These are phyloP conservation scores for Phragmatobia fuliginosa DNA, from an alignment of 2,888 invertebrate genomes.

Conservation along the genomic window DNA sequence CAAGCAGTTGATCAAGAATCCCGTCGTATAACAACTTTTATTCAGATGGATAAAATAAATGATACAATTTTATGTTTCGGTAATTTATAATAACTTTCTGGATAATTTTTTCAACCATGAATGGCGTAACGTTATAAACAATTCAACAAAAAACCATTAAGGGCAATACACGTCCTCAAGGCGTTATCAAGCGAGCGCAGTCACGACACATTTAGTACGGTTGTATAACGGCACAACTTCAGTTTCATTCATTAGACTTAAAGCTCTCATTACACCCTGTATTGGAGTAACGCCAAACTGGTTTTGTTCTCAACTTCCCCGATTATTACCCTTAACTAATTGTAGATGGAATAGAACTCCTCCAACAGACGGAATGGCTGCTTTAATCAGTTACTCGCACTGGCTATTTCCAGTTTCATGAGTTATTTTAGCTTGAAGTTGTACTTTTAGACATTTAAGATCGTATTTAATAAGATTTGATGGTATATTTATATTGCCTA, in stretches of 20 bases:
- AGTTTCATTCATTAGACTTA: conserved; percentile 63
- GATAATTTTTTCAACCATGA: too few relatives aligned
- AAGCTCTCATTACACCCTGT: conserved; percentile 56
- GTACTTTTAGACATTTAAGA: background rate
- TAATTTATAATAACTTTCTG: too few relatives aligned
- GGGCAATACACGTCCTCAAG: conserved; percentile 44
- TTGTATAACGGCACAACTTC: conserved; percentile 50
- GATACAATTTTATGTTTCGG: too few relatives aligned
- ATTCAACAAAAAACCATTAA: conserved; percentile 33
- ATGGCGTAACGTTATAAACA: background rate
- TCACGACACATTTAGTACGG: conserved; percentile 39
- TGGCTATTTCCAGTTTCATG: conserved; percentile 3
- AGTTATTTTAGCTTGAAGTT: background rate
- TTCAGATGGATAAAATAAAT: too few relatives aligned
- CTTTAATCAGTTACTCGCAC: background rate
- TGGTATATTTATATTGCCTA: background rate
- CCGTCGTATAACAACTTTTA: too few relatives aligned
- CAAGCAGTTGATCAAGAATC: too few relatives aligned
- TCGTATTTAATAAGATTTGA: background rate
- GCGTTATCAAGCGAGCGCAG: conserved; percentile 54
- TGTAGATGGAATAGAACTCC: conserved; percentile 29
- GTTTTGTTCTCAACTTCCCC: conserved; percentile 57
- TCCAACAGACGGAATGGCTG: background rate
- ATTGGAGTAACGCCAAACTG: conserved; percentile 64
- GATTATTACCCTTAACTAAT: conserved; percentile 49